Percentiles rank a stretch among this genome's conserved stretches.
Conservation (phyloP, 2,113 vertebrate genomes). For the Lophochroa leadbeateri region DNA sequence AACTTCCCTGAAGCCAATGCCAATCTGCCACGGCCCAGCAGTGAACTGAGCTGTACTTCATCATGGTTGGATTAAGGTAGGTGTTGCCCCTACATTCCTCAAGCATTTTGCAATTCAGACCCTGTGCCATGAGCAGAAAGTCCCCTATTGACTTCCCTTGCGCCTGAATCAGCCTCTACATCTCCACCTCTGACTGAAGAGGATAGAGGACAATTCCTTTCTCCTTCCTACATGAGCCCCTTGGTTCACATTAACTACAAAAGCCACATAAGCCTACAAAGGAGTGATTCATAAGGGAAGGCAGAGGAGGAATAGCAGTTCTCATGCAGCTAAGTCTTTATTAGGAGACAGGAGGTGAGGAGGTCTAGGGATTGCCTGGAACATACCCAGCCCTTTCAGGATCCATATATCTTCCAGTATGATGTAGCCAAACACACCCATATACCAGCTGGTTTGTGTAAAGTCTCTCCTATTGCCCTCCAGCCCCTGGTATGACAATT, state of each 20-base stretch:
- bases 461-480: not conserved
- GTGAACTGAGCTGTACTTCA: not conserved
- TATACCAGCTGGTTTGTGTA: slow-evolving; percentile 63
- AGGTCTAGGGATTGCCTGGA: slow-evolving; percentile 29
- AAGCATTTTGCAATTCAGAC: not conserved
- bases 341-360: slow-evolving; percentile 12
- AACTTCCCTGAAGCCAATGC: not conserved
- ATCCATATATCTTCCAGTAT: slow-evolving; percentile 24
- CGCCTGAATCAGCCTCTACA: not conserved
- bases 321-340: not conserved
- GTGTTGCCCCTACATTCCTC: not conserved
- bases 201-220: not conserved
- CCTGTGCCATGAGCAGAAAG: not conserved
- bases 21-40: not conserved
- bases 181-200: not conserved
- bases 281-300: slow-evolving; percentile 61
- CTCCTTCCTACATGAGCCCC: slow-evolving; percentile 65
- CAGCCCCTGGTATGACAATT: not conserved
- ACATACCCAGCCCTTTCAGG: slow-evolving; percentile 25
- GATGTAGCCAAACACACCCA: slow-evolving; percentile 66
- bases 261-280: slow-evolving; percentile 37
- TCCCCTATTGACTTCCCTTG: not conserved
- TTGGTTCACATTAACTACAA: slow-evolving; percentile 70
- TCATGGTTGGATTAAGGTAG: not conserved
- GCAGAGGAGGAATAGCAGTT: slow-evolving; percentile 20